A percentile compares a stretch with the other conserved stretches of the same genome.
Conservation (phyloP, 2,113 vertebrate genomes). For the Neopipo cinnamomea region DNA sequence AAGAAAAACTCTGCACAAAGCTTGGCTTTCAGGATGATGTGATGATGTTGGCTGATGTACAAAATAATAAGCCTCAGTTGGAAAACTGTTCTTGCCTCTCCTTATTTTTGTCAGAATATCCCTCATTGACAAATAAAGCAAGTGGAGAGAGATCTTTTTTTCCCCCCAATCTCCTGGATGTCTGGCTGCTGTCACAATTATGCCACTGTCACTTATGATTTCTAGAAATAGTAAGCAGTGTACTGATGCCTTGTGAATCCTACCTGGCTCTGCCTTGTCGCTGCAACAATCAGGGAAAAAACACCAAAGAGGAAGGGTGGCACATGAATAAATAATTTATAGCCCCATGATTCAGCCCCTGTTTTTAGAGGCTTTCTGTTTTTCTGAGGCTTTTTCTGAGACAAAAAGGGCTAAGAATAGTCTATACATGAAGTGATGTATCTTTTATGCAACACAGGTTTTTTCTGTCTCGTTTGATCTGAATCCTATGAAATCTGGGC, state of each 20-base stretch:
- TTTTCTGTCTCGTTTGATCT: not conserved
- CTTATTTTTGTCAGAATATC: not conserved
- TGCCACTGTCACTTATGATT: not conserved
- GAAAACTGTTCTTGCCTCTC: not conserved
- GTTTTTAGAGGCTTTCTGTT: slow-evolving; percentile 26
- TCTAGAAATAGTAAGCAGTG: slow-evolving; percentile 4
- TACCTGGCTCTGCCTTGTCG: not conserved
- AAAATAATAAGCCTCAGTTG: not conserved
- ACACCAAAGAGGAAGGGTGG: not conserved
- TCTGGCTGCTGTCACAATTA: not conserved
- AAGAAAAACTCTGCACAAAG: not conserved
- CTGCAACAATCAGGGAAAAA: not conserved
- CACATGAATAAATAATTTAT: slow-evolving; percentile 49
- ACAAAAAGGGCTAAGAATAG: slow-evolving; percentile 22
- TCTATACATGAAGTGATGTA: not conserved
- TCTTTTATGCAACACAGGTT: not conserved
- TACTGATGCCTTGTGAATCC: not conserved
- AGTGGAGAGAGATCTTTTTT: not conserved
- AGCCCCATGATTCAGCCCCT: not conserved
- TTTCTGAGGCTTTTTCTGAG: not conserved
- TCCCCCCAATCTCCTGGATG: not conserved
- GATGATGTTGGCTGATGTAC: not conserved
- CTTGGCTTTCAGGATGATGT: not conserved
- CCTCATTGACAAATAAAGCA: not conserved
- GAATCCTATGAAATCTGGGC: not conserved